Conservation (phyloP, 2,888 invertebrate genomes). For the Cheilosia soror region DNA sequence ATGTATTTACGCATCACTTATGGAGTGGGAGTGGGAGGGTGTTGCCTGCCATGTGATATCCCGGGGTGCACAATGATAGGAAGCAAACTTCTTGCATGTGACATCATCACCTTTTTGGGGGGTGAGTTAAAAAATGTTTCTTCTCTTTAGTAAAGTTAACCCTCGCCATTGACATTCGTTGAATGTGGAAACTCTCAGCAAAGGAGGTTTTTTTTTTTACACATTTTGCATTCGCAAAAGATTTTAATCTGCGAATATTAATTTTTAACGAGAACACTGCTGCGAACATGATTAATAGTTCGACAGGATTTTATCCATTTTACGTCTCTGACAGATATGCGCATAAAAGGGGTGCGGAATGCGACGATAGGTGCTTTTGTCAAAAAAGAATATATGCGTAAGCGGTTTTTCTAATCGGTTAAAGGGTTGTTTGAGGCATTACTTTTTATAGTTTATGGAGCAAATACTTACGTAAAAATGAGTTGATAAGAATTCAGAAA, state of each 20-base stretch:
- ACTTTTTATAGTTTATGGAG: conserved; percentile 27
- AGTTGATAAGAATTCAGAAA: neutral
- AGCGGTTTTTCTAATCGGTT: neutral
- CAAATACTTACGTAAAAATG: neutral
- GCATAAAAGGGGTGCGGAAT: conserved; percentile 30
- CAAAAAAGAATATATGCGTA: conserved; percentile 28
- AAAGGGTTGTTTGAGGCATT: conserved; percentile 24
- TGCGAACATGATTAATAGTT: conserved; percentile 75
- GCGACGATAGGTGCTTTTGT: conserved; percentile 1
- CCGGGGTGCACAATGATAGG: conserved; percentile 68
- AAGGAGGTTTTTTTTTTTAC: conserved; percentile 3
- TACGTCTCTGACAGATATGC: conserved; percentile 36
- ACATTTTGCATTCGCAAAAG: conserved; percentile 63
- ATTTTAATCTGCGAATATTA: conserved; percentile 75
- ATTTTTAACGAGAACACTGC: conserved; percentile 75
- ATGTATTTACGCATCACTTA: conserved; percentile 70
- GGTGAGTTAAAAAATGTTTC: conserved; percentile 8
- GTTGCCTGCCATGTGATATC: conserved; percentile 54
- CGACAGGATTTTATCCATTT: conserved; percentile 72
- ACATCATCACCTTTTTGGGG: conserved; percentile 69
- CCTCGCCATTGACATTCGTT: conserved; percentile 20
- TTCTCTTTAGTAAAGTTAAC: conserved; percentile 26
- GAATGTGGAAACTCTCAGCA: conserved; percentile 34
- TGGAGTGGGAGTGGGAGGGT: conserved; percentile 22
- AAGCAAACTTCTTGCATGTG: conserved; percentile 72